Evolutionary conservation across 2,888 invertebrate genomes (phyloP).

Genomic region (Pecten maximus): DNA sequence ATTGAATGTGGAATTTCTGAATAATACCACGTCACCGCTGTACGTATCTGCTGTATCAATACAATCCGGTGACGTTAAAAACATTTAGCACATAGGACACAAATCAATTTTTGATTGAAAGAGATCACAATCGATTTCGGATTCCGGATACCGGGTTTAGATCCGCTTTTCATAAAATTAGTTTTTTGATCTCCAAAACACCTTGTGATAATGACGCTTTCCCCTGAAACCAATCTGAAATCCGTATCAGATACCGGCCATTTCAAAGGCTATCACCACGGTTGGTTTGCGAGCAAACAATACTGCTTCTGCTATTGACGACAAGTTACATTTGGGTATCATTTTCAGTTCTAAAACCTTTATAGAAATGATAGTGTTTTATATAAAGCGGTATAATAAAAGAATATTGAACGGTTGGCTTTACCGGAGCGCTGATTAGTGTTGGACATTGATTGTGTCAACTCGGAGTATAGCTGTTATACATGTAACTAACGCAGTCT

Average conservation of each 20-base stretch:
- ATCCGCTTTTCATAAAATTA: constrained; percentile 33
- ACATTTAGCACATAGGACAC: background rate
- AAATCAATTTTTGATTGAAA: constrained; percentile 33
- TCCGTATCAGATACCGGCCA: background rate
- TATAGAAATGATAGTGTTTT: constrained; percentile 4
- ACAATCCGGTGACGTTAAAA: background rate
- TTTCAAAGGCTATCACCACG: constrained; percentile 1
- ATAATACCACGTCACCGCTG: background rate
- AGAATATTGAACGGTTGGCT: constrained; percentile 14
- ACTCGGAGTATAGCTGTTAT: background rate
- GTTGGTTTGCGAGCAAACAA: background rate
- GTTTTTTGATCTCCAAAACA: background rate
- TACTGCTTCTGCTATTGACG: background rate
- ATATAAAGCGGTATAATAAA: constrained; percentile 29
- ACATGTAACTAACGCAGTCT: background rate
- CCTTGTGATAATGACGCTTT: background rate
- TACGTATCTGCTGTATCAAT: background rate
- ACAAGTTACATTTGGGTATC: constrained; percentile 20
- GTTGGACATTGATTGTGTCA: background rate
- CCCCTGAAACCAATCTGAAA: constrained; percentile 25
- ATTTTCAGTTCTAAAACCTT: constrained; percentile 30
- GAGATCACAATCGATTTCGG: constrained; percentile 26
- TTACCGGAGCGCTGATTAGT: background rate
- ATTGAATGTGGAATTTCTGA: background rate
- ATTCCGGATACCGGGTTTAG: constrained; percentile 30